phyloP scores from a whole-genome alignment of 2,888 invertebrate species.

The Xanthorhoe spadicearia region DNA sequence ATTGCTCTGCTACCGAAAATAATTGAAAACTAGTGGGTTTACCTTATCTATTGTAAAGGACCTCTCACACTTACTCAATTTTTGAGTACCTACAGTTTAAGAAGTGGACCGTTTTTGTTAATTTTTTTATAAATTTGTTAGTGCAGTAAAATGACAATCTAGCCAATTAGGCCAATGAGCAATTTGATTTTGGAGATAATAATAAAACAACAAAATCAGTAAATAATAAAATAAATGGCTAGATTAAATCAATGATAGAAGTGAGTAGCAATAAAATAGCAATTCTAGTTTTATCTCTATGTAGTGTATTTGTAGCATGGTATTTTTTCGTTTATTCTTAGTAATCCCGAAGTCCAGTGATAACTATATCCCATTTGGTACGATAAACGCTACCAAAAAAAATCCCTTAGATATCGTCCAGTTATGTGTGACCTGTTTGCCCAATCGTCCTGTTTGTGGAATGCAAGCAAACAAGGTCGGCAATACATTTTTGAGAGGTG shows the following conservation, averaged over 20 bases:
- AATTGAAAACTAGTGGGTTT: conserved; percentile 5
- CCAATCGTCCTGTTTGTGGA: conserved; percentile 21
- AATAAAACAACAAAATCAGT: too few relatives aligned
- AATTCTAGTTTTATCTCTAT: background rate
- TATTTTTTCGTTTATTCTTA: background rate
- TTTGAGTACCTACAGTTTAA: too few relatives aligned
- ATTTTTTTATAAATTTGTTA: too few relatives aligned
- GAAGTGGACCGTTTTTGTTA: too few relatives aligned
- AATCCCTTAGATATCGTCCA: conserved; percentile 30
- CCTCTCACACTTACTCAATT: background rate
- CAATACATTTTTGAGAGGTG: conserved; percentile 37
- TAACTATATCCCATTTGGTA: conserved; percentile 1
- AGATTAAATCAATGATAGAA: too few relatives aligned
- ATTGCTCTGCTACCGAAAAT: conserved; percentile 12
- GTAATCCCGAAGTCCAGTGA: background rate
- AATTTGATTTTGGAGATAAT: too few relatives aligned
- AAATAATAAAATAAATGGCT: too few relatives aligned
- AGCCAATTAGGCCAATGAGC: too few relatives aligned
- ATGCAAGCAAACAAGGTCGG: conserved; percentile 31
- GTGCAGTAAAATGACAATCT: too few relatives aligned
- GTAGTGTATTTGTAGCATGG: background rate
- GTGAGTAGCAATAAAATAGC: too few relatives aligned
- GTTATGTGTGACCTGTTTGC: conserved; percentile 26
- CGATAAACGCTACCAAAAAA: conserved; percentile 33
- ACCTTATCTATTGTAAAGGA: background rate